phyloP scores from a whole-genome alignment of 2,888 invertebrate species.

The Epinotia ramella region DNA sequence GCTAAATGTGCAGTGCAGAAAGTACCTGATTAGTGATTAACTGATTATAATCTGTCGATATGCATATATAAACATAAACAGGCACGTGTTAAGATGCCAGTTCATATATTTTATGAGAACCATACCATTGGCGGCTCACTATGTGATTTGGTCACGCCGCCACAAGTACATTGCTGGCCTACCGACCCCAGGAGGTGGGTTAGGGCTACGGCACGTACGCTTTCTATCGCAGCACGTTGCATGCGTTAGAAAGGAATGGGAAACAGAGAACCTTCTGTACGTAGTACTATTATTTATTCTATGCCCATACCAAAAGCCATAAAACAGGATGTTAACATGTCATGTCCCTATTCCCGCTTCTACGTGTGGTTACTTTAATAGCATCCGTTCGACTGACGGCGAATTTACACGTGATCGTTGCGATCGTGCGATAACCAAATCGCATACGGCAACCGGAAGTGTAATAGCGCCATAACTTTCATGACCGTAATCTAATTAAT shows the following conservation, averaged over 20 bases:
- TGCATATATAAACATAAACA: neutral
- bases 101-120: no score
- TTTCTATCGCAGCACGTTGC: no score
- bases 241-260: no score
- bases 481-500: conserved; percentile 7
- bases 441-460: neutral
- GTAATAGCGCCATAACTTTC: conserved; percentile 10
- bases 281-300: no score
- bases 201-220: no score
- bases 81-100: no score
- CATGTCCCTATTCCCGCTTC: neutral
- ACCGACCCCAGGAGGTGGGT: no score
- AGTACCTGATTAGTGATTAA: neutral
- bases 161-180: no score
- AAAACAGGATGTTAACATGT: neutral
- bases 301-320: no score
- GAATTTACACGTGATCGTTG: conserved; percentile 12
- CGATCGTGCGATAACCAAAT: conserved; percentile 16
- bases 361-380: neutral
- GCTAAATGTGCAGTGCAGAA: conserved; percentile 12
- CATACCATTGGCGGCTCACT: no score
- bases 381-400: neutral
- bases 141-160: no score
- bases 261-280: no score
- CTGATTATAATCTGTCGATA: conserved; percentile 10